Conservation (phyloP, 2,113 vertebrate species). For the Pholis gunnellus region DNA sequence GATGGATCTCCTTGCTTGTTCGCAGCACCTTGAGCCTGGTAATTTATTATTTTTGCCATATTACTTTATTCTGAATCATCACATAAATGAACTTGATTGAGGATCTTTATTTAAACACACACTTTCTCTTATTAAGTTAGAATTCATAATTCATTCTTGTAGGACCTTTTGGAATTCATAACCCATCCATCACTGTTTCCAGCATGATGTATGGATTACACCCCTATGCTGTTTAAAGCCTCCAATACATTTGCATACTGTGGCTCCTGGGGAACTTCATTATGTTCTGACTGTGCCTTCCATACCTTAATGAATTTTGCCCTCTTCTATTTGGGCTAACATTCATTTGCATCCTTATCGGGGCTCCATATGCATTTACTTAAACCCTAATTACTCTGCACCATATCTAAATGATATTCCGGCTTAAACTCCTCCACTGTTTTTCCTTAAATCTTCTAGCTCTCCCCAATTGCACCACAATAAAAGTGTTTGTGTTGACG, state of each 20-base stretch:
- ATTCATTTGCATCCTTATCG: not conserved
- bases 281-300: conserved; percentile 16
- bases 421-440: not conserved
- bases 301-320: conserved; percentile 2
- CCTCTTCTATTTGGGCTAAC: not conserved
- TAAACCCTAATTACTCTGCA: not conserved
- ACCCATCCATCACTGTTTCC: conserved; percentile 17
- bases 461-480: not conserved
- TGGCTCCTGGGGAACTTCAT: conserved; percentile 18
- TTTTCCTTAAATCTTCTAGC: not conserved
- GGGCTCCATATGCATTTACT: not conserved
- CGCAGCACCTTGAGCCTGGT: too few relatives aligned
- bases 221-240: not conserved
- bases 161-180: conserved; percentile 12
- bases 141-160: conserved; percentile 24
- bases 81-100: not conserved
- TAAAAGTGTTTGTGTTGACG: not conserved
- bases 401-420: conserved; percentile 6
- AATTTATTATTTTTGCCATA: not conserved
- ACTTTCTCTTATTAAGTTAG: conserved; percentile 7
- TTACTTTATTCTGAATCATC: not conserved
- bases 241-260: conserved; percentile 32
- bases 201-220: conserved; percentile 28
- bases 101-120: not conserved
- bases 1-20: not conserved